Evolutionary conservation across 2,113 vertebrate genomes (phyloP).

Genomic region (Nanorana parkeri): DNA sequence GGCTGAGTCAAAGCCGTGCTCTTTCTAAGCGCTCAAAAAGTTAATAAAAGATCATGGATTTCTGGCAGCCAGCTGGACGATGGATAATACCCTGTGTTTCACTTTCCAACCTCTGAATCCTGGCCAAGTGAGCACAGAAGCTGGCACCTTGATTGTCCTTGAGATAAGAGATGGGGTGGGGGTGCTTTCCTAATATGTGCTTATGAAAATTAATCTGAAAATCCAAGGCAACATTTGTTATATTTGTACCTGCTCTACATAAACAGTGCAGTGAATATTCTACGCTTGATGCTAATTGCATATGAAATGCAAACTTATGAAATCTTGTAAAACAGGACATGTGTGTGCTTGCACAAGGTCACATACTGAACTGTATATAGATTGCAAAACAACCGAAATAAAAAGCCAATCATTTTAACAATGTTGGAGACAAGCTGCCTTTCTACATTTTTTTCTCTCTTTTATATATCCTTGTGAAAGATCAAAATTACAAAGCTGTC

Average conservation of each 20-base stretch:
- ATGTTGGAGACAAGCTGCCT: no score
- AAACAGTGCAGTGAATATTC: neutral
- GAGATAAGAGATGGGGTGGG: constrained; percentile 1
- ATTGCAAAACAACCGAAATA: no score
- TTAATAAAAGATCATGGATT: constrained; percentile 51
- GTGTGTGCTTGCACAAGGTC: neutral
- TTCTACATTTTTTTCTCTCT: no score
- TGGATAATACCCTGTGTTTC: constrained; percentile 37
- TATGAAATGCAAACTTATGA: neutral
- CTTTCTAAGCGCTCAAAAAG: constrained; percentile 47
- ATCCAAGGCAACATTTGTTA: constrained; percentile 30
- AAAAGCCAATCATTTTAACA: no score
- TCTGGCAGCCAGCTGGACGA: constrained; percentile 48
- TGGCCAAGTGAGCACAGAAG: constrained; percentile 32
- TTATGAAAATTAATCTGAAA: constrained; percentile 45
- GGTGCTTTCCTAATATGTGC: constrained; percentile 26
- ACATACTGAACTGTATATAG: neutral
- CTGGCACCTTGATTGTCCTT: constrained; percentile 51
- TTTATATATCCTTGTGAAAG: no score
- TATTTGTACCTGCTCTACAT: constrained; percentile 7
- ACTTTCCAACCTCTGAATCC: constrained; percentile 43
- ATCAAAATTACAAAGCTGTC: no score
- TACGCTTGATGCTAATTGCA: neutral
- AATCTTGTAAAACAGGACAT: neutral
- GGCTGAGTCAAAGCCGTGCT: constrained; percentile 35